Evolutionary conservation across 2,113 vertebrate species (phyloP).

Genomic region (Misgurnus anguillicaudatus): DNA sequence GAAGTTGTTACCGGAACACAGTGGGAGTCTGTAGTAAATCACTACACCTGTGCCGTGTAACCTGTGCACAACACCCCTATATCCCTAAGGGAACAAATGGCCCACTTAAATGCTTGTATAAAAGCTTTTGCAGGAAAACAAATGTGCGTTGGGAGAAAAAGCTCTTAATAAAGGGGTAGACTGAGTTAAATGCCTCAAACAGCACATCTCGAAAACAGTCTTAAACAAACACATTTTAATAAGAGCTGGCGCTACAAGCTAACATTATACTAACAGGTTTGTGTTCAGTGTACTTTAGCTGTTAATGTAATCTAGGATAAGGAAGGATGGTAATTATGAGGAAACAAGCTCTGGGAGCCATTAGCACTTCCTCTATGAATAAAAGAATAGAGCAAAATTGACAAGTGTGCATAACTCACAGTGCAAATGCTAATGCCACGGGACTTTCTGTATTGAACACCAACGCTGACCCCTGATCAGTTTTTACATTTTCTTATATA

Average conservation of each 20-base stretch:
- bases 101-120: slow-evolving; percentile 45
- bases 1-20: slow-evolving; percentile 7
- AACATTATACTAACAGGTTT: slow-evolving; percentile 35
- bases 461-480: background rate
- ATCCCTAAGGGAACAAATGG: slow-evolving; percentile 12
- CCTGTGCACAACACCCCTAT: slow-evolving; percentile 9
- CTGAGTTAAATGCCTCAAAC: slow-evolving; percentile 39
- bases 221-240: slow-evolving; percentile 26
- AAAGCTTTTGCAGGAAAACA: slow-evolving; percentile 45
- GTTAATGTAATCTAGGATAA: background rate
- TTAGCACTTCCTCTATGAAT: slow-evolving; percentile 7
- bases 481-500: background rate
- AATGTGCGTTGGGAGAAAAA: slow-evolving; percentile 26
- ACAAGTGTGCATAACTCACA: slow-evolving; percentile 29
- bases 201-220: slow-evolving; percentile 19
- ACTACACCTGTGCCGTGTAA: slow-evolving; percentile 42
- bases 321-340: slow-evolving; percentile 7
- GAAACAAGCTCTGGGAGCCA: slow-evolving; percentile 13
- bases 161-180: slow-evolving; percentile 39
- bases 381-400: slow-evolving; percentile 18
- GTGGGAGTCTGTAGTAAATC: slow-evolving; percentile 42
- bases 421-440: background rate
- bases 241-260: slow-evolving; percentile 1
- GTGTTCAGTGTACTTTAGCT: slow-evolving; percentile 14
- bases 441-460: background rate